Evolutionary conservation across 2,888 invertebrate species (phyloP).

Genomic region (Argyresthia albistria): DNA sequence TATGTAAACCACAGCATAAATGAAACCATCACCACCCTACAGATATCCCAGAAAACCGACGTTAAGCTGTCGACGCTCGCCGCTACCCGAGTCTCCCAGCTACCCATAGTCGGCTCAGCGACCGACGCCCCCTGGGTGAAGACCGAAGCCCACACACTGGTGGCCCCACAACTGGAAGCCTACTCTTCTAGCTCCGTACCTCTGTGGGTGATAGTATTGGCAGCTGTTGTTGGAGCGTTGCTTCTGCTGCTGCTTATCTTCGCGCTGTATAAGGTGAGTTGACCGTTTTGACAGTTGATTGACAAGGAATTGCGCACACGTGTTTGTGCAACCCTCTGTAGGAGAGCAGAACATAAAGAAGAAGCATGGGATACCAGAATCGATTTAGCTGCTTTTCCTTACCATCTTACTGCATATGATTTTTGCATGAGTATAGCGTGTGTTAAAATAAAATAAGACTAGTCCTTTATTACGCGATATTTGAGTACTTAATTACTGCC

Average conservation of each 20-base stretch:
- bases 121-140: conserved; percentile 72
- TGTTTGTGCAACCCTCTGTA: too few species aligned
- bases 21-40: background rate
- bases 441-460: too few species aligned
- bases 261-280: conserved; percentile 83
- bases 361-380: too few species aligned
- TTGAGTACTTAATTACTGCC: too few species aligned
- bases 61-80: conserved; percentile 85
- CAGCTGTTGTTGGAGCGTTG: conserved; percentile 86
- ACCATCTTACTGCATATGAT: too few species aligned
- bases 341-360: too few species aligned
- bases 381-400: too few species aligned
- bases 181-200: conserved; percentile 81
- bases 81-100: conserved; percentile 78
- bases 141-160: conserved; percentile 80
- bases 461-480: too few species aligned
- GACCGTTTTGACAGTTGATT: background rate
- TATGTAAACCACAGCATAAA: too few species aligned
- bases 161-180: conserved; percentile 77
- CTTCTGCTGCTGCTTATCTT: conserved; percentile 84
- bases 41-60: conserved; percentile 49
- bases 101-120: conserved; percentile 80
- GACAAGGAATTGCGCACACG: background rate
- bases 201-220: conserved; percentile 89
- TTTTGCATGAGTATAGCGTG: too few species aligned